These are phyloP conservation scores for Orius insidiosus DNA, from an alignment of 1,140 invertebrate genomes.

Conservation along the genomic window DNA sequence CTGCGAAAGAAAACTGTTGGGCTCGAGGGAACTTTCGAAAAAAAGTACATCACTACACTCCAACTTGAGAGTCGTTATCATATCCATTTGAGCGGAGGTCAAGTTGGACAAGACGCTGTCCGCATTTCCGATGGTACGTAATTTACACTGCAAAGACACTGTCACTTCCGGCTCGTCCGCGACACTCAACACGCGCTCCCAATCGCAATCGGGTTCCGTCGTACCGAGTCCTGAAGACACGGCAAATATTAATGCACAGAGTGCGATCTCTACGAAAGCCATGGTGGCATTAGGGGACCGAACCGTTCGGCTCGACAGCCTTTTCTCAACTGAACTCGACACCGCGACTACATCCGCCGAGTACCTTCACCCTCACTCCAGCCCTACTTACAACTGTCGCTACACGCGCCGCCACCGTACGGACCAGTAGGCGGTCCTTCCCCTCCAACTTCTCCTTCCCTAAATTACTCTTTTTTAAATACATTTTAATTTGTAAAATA, in stretches of 20 bases:
- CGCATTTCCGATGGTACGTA: conserved; percentile 51
- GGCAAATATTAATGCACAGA: conserved; percentile 1
- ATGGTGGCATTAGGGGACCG: conserved; percentile 5
- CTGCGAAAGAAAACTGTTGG: conserved; percentile 41
- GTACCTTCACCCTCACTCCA: not conserved
- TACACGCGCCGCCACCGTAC: conserved; percentile 11
- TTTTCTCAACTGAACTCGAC: not conserved
- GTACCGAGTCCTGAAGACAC: not conserved
- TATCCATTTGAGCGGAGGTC: conserved; percentile 40
- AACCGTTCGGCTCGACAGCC: conserved; percentile 7
- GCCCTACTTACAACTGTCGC: not conserved
- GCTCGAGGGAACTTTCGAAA: conserved; percentile 53
- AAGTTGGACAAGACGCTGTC: conserved; percentile 49
- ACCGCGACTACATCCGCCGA: not conserved
- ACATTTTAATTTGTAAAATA: no score
- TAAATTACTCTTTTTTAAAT: no score
- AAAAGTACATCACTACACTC: conserved; percentile 65
- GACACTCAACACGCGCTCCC: conserved; percentile 39
- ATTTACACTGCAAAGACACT: conserved; percentile 43
- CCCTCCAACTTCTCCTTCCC: not conserved
- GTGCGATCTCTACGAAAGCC: conserved; percentile 10
- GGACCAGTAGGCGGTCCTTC: conserved; percentile 2
- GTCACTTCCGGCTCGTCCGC: conserved; percentile 33
- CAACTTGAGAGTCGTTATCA: conserved; percentile 44
- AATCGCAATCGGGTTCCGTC: conserved; percentile 23